phyloP scores from a whole-genome alignment of 2,113 vertebrate genomes.

The Archocentrus centrarchus region DNA sequence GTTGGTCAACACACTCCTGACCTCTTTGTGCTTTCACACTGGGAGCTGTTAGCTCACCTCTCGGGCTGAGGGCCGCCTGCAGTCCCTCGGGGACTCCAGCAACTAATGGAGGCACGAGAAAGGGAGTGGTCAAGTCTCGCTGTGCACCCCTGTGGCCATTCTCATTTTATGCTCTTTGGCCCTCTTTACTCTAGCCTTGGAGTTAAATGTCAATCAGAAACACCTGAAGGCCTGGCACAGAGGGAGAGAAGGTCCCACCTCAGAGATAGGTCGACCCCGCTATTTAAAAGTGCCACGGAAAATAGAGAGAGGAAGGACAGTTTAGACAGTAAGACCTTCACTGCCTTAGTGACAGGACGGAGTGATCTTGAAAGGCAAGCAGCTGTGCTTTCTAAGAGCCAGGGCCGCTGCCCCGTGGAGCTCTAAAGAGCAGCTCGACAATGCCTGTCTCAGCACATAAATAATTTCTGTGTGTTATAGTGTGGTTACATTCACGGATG shows the following conservation, averaged over 20 bases:
- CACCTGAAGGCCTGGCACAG: conserved; percentile 33
- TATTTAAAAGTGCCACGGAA: conserved; percentile 40
- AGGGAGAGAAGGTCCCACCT: conserved; percentile 23
- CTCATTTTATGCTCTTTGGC: conserved; percentile 64
- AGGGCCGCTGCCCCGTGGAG: conserved; percentile 46
- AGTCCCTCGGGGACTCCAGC: conserved; percentile 27
- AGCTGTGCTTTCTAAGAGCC: conserved; percentile 50
- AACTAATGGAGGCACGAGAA: conserved; percentile 58
- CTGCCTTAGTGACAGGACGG: conserved; percentile 49
- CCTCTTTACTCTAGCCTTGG: conserved; percentile 32
- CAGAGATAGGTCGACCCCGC: conserved; percentile 15
- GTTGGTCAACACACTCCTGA: conserved; percentile 17
- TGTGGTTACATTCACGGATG: conserved; percentile 19
- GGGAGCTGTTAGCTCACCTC: conserved; percentile 40
- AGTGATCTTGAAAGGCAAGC: conserved; percentile 62
- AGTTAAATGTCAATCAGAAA: conserved; percentile 74
- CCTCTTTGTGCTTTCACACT: conserved; percentile 52
- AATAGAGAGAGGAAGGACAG: neutral
- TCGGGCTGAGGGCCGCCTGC: conserved; percentile 31
- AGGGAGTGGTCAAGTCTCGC: conserved; percentile 38
- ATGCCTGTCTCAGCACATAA: conserved; percentile 74
- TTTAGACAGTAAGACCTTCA: conserved; percentile 53
- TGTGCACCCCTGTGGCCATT: conserved; percentile 50
- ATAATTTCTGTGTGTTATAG: conserved; percentile 63
- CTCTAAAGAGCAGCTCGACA: conserved; percentile 71